Evolutionary conservation across 2,113 vertebrate species (phyloP).

Genomic region (Circaetus gallicus): DNA sequence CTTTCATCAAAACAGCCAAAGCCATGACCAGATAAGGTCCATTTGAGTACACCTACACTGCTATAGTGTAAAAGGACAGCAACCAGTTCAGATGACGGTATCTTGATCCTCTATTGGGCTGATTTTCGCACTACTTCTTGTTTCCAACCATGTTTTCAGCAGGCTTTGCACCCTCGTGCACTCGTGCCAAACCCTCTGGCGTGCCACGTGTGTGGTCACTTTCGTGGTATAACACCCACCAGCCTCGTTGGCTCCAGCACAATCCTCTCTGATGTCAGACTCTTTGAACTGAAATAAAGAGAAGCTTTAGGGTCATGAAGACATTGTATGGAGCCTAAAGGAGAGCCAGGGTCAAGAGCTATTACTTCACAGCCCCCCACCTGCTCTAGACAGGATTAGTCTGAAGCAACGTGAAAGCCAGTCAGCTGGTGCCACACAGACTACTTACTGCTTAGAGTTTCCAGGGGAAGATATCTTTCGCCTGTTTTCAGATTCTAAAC

Average conservation of each 20-base stretch:
- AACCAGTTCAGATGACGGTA: neutral
- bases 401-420: neutral
- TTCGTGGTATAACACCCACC: neutral
- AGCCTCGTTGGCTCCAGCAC: neutral
- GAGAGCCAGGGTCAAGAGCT: neutral
- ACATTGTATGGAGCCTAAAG: neutral
- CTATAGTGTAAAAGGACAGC: neutral
- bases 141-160: neutral
- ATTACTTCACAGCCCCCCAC: neutral
- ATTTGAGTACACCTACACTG: fast-evolving
- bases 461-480: neutral
- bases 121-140: neutral
- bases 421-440: neutral
- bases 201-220: neutral
- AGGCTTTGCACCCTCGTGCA: neutral
- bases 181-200: neutral
- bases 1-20: neutral
- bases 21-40: neutral
- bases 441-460: neutral
- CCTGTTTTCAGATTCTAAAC: neutral
- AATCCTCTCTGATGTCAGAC: neutral
- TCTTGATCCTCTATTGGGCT: fast-evolving
- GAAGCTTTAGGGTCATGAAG: neutral
- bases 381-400: neutral
- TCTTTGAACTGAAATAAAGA: constrained; percentile 11